Base-by-base conservation (phyloP, 2,888 invertebrate species). In the Orgyia antiqua region DNA sequence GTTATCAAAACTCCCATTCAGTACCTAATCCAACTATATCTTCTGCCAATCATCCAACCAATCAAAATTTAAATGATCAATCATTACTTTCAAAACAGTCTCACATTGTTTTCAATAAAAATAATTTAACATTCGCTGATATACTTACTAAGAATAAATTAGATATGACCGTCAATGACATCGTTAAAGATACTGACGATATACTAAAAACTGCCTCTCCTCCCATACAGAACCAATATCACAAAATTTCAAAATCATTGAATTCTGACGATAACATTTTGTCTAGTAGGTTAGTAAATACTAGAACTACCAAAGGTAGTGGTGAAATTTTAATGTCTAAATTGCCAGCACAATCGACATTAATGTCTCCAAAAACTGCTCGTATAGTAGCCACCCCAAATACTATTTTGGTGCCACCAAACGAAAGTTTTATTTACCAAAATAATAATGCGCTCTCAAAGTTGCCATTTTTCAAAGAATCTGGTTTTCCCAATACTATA, bases 81-180 rank as follows among this genome's bases (percentile, higher is more conserved):
- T 39, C 65, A 12, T 60, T 36, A 40, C 63, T n/a, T 18, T 51
- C 46, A 2, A 63, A 66, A 48, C 60, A 64, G 27, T 56, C 64
- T 12, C 48, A 46, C 4, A 42, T 53, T 13, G 68, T 68, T 24
- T 34, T 55, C 15, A 67, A 65, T 34, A 51, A 50, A 28, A 71
- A 75, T n/a, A 83, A 82, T 37, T 42, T 76, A 50, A 64, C 74
- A 8, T 84, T 84, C 34, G 50, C 75, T 38, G 82, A 86, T 41
- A 73, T 82, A 36, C 47, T 82, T 27, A 79, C 80, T 2, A 80
- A 76, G 53, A 71, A 83, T 61, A 83, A 80, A 44, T 59, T 83
- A 10, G 80, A 83, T 34, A 51, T 68, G 13, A 78, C 77, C 2
- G 75, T 86, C 4, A 74, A 70, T 39, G 66, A 77, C 38, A 80